These are phyloP conservation scores for Acanthosoma haemorrhoidale DNA, from an alignment of 2,888 invertebrate species.

Conservation along the genomic window DNA sequence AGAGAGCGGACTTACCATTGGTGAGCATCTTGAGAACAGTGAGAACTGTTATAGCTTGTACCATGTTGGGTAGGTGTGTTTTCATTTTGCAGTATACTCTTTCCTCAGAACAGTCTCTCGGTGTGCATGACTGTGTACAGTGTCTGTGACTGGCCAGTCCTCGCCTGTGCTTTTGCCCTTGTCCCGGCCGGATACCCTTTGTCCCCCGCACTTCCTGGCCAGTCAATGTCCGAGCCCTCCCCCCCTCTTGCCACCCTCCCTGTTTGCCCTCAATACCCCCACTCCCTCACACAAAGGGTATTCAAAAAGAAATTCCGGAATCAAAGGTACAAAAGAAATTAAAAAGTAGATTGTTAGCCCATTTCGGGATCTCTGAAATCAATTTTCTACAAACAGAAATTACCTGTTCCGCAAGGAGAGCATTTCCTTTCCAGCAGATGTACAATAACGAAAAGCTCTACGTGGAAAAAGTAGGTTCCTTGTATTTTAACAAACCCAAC, in stretches of 20 bases:
- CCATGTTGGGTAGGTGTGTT: slow-evolving; percentile 52
- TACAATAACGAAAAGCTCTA: no score
- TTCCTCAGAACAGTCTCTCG: slow-evolving; percentile 10
- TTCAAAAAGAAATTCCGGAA: slow-evolving; percentile 2
- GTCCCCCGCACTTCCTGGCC: slow-evolving; percentile 7
- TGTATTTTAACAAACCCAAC: no score
- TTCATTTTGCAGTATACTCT: slow-evolving; percentile 30
- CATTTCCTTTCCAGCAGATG: no score
- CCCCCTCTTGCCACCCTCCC: not conserved
- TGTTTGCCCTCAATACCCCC: not conserved
- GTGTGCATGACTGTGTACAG: slow-evolving; percentile 2
- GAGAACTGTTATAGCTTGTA: slow-evolving; percentile 79
- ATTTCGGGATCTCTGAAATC: no score
- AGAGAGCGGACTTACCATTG: slow-evolving; percentile 58
- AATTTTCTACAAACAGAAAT: no score
- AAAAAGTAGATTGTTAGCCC: no score
- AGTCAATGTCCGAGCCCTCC: slow-evolving; percentile 21
- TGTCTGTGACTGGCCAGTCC: not conserved
- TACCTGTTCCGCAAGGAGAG: no score
- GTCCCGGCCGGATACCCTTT: slow-evolving; percentile 24
- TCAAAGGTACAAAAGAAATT: not conserved
- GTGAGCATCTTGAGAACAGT: slow-evolving; percentile 76
- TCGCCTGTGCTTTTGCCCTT: not conserved
- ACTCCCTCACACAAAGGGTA: not conserved
- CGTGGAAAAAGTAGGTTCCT: no score